A percentile compares a stretch with the other conserved stretches of the same genome.
phyloP scores from a whole-genome alignment of 1,140 invertebrate species.

The Drosophila melanica region DNA sequence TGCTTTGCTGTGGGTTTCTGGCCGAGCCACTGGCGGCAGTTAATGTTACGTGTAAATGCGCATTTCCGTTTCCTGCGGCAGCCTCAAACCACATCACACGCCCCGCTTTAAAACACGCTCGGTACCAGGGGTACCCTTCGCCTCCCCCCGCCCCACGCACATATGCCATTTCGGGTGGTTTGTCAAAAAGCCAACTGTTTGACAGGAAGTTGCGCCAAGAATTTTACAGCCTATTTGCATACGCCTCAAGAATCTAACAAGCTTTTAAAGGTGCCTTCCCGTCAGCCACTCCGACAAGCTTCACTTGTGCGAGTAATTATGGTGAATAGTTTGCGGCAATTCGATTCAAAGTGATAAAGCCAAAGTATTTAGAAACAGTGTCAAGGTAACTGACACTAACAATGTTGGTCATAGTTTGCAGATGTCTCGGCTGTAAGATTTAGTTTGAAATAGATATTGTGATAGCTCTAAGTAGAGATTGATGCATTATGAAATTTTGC shows the following conservation, averaged over 20 bases:
- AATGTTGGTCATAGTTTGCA: background rate
- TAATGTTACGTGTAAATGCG: slow-evolving; percentile 82
- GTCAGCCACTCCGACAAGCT: background rate
- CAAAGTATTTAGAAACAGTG: background rate
- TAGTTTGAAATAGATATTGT: too few species aligned
- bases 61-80: slow-evolving; percentile 73
- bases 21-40: slow-evolving; percentile 62
- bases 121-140: background rate
- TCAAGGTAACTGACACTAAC: background rate
- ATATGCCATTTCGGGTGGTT: slow-evolving; percentile 51
- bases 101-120: background rate
- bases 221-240: slow-evolving; percentile 65
- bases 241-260: slow-evolving; percentile 20
- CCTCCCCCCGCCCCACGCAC: slow-evolving; percentile 6
- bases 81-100: slow-evolving; percentile 30
- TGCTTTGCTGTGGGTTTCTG: slow-evolving; percentile 49
- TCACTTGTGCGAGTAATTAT: slow-evolving; percentile 27
- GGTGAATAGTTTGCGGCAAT: slow-evolving; percentile 20
- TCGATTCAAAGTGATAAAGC: background rate
- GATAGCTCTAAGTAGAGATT: too few species aligned
- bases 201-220: slow-evolving; percentile 68
- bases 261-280: slow-evolving; percentile 14
- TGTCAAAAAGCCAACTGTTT: slow-evolving; percentile 77
- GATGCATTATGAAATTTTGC: too few species aligned
- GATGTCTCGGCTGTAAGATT: slow-evolving; percentile 1